A percentile compares a stretch with the other conserved stretches of the same genome.
Evolutionary conservation across 2,888 invertebrate species (phyloP).

Genomic region (Tetragonisca angustula): DNA sequence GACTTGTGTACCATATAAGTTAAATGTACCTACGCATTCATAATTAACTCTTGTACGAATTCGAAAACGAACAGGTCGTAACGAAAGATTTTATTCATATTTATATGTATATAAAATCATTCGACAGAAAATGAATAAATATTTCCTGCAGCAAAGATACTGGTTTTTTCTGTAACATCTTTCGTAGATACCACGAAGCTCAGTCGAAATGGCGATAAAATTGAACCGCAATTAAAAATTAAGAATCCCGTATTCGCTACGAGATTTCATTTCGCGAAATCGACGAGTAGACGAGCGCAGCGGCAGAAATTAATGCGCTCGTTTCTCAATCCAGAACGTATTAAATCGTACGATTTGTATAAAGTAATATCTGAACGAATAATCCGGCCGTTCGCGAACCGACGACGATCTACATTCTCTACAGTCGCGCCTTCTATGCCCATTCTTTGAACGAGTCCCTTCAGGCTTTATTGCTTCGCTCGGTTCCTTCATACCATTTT

Average conservation of each 20-base stretch:
- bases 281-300: neutral
- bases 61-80: no score
- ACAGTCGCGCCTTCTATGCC: constrained; percentile 55
- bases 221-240: neutral
- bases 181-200: neutral
- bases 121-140: no score
- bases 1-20: no score
- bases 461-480: constrained; percentile 69
- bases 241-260: neutral
- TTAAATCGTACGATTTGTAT: constrained; percentile 53
- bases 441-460: constrained; percentile 63
- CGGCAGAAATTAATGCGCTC: constrained; percentile 23
- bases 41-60: no score
- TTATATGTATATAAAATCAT: no score
- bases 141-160: neutral
- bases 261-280: constrained; percentile 17
- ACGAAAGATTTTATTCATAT: no score
- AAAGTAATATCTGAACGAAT: constrained; percentile 59
- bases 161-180: no score
- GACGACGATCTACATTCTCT: constrained; percentile 62
- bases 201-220: neutral
- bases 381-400: constrained; percentile 59
- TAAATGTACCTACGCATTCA: no score
- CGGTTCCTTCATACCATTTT: constrained; percentile 60
- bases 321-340: constrained; percentile 35